phyloP scores from a whole-genome alignment of 2,797 vertebrate genomes.

The Lagorchestes hirsutus region DNA sequence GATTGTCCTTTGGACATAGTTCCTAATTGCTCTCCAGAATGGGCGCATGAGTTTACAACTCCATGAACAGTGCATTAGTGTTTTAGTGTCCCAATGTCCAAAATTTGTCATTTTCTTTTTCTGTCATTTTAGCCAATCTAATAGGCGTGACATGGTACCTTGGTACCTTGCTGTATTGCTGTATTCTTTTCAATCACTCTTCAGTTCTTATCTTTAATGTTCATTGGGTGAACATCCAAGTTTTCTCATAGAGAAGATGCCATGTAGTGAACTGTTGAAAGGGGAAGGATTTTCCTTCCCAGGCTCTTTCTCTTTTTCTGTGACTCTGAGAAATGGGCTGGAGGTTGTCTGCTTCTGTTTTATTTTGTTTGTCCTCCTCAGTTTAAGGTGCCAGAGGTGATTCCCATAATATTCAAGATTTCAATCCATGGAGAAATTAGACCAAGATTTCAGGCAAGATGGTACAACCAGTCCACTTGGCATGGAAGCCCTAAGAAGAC shows the following conservation, averaged over 20 bases:
- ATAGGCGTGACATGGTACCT: neutral
- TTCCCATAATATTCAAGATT: neutral
- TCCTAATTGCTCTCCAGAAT: neutral
- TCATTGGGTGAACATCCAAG: neutral
- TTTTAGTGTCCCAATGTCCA: neutral
- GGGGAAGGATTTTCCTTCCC: neutral
- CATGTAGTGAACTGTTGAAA: neutral
- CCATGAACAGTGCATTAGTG: neutral
- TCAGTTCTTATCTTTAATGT: neutral
- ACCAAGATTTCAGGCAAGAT: neutral
- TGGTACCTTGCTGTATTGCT: neutral
- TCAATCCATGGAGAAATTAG: neutral
- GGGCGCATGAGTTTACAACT: neutral
- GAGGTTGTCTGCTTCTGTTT: neutral
- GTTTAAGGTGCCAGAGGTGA: neutral
- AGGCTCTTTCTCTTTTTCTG: neutral
- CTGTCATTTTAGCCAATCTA: neutral
- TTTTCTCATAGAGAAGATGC: neutral
- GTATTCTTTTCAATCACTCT: neutral
- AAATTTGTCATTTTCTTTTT: neutral
- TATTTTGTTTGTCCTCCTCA: neutral
- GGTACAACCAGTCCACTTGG: fast-evolving
- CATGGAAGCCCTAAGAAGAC: neutral
- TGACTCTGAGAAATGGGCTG: neutral
- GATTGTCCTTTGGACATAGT: neutral